phyloP scores from a whole-genome alignment of 2,888 invertebrate genomes.

The Leucophenga montana region DNA sequence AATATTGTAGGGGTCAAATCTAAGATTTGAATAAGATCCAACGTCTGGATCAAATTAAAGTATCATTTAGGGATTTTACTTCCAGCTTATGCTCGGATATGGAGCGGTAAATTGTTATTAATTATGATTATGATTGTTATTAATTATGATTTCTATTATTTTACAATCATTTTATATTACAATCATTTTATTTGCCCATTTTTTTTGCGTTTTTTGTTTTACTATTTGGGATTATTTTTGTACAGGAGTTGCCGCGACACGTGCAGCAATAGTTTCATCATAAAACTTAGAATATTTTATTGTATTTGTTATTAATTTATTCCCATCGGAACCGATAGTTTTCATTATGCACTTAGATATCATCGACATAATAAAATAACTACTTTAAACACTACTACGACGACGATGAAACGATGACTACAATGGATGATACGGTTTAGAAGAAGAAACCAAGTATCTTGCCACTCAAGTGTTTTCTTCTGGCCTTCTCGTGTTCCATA shows the following conservation, averaged over 20 bases:
- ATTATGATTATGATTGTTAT: too few relatives aligned
- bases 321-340: neutral
- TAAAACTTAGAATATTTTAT: neutral
- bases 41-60: too few relatives aligned
- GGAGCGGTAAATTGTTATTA: too few relatives aligned
- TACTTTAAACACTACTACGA: constrained; percentile 32
- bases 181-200: constrained; percentile 15
- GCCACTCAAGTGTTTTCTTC: constrained; percentile 99
- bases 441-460: constrained; percentile 99
- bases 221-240: neutral
- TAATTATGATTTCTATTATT: too few relatives aligned
- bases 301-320: neutral
- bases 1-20: too few relatives aligned
- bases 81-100: too few relatives aligned
- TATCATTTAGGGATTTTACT: too few relatives aligned
- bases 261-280: neutral
- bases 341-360: constrained; percentile 23
- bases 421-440: constrained; percentile 76
- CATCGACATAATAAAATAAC: neutral
- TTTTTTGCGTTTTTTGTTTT: neutral
- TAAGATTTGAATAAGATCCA: too few relatives aligned
- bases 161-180: constrained; percentile 4
- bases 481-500: constrained; percentile 99
- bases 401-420: constrained; percentile 40
- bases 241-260: neutral